Conservation (phyloP, 2,888 invertebrate species). For the Himalopsyche anomala region DNA sequence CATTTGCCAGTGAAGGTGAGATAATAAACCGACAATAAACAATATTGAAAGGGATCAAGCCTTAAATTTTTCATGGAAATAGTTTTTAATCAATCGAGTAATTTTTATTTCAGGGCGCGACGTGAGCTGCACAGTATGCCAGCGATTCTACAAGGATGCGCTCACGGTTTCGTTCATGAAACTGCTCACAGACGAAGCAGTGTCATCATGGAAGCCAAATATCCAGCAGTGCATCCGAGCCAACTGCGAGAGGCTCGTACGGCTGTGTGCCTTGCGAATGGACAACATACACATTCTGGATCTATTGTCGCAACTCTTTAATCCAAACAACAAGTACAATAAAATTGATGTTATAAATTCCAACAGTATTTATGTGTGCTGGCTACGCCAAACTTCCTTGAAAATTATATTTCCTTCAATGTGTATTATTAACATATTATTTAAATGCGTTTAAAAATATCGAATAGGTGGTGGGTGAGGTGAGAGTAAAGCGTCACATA, state of each 20-base stretch:
- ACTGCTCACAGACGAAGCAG: constrained; percentile 97
- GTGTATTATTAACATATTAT: too few species aligned
- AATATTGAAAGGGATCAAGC: neutral
- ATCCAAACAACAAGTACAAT: constrained; percentile 94
- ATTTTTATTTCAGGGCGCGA: constrained; percentile 83
- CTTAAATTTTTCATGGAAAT: neutral
- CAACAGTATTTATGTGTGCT: too few species aligned
- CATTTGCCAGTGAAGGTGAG: constrained; percentile 88
- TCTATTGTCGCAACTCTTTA: constrained; percentile 93
- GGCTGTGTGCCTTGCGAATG: constrained; percentile 94
- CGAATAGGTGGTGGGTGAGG: too few species aligned
- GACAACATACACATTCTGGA: constrained; percentile 96
- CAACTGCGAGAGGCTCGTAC: constrained; percentile 94
- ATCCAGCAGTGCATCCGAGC: constrained; percentile 96
- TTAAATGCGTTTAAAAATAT: too few species aligned
- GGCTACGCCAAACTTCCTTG: too few species aligned
- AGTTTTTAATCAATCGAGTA: neutral
- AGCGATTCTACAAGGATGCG: constrained; percentile 96
- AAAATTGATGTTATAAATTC: too few species aligned
- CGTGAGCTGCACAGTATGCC: constrained; percentile 91
- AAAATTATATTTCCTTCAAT: neutral
- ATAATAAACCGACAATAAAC: neutral
- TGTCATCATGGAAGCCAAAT: constrained; percentile 97
- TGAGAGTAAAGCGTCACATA: too few species aligned
- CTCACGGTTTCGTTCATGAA: constrained; percentile 96